A percentile compares a stretch with the other conserved stretches of the same genome.
Conservation (phyloP, 1,140 invertebrate genomes). For the Diabrotica undecimpunctata region DNA sequence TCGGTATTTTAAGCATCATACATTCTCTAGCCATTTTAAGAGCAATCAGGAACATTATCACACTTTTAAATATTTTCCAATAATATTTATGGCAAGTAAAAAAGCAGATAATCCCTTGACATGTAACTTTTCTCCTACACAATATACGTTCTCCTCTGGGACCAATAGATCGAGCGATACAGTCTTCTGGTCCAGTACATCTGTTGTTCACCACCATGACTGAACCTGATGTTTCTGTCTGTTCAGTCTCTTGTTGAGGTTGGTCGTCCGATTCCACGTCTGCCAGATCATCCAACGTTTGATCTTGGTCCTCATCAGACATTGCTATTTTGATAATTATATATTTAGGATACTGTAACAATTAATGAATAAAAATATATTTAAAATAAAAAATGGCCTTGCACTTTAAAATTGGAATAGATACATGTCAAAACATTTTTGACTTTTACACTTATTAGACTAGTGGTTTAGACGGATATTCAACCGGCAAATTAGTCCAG, state of each 20-base stretch:
- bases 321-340: too few relatives aligned
- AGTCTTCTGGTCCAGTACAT: neutral
- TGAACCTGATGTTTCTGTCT: neutral
- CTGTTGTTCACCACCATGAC: neutral
- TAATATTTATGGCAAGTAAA: conserved; percentile 17
- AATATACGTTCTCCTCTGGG: neutral
- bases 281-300: too few relatives aligned
- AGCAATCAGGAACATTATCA: conserved; percentile 26
- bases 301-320: too few relatives aligned
- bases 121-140: neutral
- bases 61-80: conserved; percentile 26
- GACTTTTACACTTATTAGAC: too few relatives aligned
- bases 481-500: too few relatives aligned
- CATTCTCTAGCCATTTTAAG: conserved; percentile 29
- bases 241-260: neutral
- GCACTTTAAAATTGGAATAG: too few relatives aligned
- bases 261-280: neutral
- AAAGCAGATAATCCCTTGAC: neutral
- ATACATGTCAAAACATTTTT: too few relatives aligned
- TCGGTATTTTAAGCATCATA: conserved; percentile 26
- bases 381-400: too few relatives aligned
- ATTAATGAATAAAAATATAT: too few relatives aligned
- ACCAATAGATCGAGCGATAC: neutral
- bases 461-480: too few relatives aligned
- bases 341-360: too few relatives aligned